phyloP scores from a whole-genome alignment of 2,888 invertebrate genomes.

The Seira musarum region DNA sequence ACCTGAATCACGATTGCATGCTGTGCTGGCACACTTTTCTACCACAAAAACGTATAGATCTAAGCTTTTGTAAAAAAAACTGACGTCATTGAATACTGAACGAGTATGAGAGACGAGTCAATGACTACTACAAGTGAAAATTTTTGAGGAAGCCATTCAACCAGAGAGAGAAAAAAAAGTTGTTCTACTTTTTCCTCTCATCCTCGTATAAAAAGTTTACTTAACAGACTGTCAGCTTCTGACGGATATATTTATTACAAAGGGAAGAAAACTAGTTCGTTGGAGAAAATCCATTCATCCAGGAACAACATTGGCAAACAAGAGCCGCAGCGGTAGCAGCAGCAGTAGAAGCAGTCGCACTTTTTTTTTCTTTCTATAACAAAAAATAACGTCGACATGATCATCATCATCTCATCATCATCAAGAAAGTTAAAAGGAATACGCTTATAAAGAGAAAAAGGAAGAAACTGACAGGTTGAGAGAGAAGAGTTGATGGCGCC shows the following conservation, averaged over 20 bases:
- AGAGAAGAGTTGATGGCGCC: neutral
- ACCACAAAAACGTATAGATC: too few relatives aligned
- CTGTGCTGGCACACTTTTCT: too few relatives aligned
- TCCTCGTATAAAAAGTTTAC: slow-evolving; percentile 36
- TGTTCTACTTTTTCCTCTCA: slow-evolving; percentile 38
- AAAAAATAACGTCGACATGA: too few relatives aligned
- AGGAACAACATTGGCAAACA: slow-evolving; percentile 5
- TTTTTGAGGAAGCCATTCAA: slow-evolving; percentile 34
- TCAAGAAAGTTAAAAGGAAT: neutral
- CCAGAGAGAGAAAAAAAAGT: slow-evolving; percentile 40
- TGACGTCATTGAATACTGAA: neutral
- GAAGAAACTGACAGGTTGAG: neutral
- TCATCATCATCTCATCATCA: slow-evolving; percentile 6
- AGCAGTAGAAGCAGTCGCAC: slow-evolving; percentile 10
- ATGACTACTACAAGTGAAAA: slow-evolving; percentile 31
- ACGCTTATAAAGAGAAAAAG: neutral
- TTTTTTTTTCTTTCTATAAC: slow-evolving; percentile 22
- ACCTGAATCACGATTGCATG: too few relatives aligned
- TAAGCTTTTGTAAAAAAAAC: too few relatives aligned
- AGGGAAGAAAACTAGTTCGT: slow-evolving; percentile 26
- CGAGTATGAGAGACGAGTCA: neutral
- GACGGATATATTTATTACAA: slow-evolving; percentile 25
- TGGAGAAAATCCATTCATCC: slow-evolving; percentile 20
- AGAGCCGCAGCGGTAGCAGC: too few relatives aligned
- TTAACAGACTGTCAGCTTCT: slow-evolving; percentile 30